Evolutionary conservation across 2,797 vertebrate genomes (phyloP), one percentile per base, ranked within the genome.

Genomic region (Tympanoctomys barrerae): DNA sequence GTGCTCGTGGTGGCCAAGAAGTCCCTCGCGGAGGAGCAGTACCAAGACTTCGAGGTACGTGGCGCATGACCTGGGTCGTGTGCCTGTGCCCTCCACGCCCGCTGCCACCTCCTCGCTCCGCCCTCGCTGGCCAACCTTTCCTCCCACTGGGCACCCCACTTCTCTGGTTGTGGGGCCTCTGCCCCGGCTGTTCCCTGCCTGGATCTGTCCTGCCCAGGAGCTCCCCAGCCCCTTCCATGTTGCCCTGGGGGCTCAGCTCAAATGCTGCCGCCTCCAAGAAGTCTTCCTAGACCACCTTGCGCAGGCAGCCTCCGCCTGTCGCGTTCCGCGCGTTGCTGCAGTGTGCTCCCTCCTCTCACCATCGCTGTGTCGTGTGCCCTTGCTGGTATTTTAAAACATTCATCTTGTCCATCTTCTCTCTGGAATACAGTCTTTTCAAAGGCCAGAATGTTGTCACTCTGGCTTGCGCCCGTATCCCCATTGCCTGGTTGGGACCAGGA

Each of bases 1-100:
- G 99, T 99, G 83, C 99, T 99, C 0, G 99, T 99, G 0, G 99
- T 99, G 95, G 99, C 99, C 39, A 99, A 99, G 98, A 99, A 99
- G 97, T 99, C 99, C n/a, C 98, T 99, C 46, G 99, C 99, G 0
- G 99, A 99, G 96, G 99, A 99, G 95, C 99, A 99, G 97, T 99
- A 99, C 97, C 99, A 99, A 91, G 99, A 99, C 98, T 99, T 99
- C 97, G 99, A 99, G 98, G 99, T 99, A 97, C 98, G 98, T 89
- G 78, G 86, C 49, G 7, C 46, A 9, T 19, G 57, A 7, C 70
- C 36, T 46, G 42, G 0, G 13, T 1, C 1, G 2, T 8, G 0
- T 79, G 2, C 87, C 86, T 83, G 81, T 75, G 68, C 19, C 78
- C 36, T 1, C 52, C 28, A 0, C 64, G 52, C 21, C 7, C 52